Base-by-base conservation (phyloP, 2,888 invertebrate genomes). In the Herminia tarsipennalis region DNA sequence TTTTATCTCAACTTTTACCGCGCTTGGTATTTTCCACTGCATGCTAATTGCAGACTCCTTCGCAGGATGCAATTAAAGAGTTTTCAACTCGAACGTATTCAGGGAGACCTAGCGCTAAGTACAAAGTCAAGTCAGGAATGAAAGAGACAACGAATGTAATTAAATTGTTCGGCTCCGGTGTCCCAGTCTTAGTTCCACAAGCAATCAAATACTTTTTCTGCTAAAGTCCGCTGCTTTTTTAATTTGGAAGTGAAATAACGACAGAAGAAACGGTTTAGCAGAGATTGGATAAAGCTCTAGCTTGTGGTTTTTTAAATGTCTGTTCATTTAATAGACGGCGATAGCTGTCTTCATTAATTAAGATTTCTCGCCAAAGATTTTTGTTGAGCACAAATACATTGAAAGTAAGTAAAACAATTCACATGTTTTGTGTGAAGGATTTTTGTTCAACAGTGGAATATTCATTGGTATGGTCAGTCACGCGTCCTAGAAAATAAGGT, bases 161-260 rank as follows among this genome's bases (percentile, higher is more conserved):
- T 86, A 86, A 86, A 86, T 87, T 83, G 83, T 85, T 81, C 81
- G 72, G 74, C 73, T 66, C 69, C 66, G 60, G 71, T 76, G 69
- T 74, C 70, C 70, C 62, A 57, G 69, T 76, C 66, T 76, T 60
- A 63, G 68, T 68, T 75, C 70, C 66, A 71, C 63, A 70, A 62
- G 70, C 71, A 79, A 80, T 83, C 76, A 75, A 80, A 81, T 77
- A 79, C 79, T 75, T 83, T 78, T 81, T 75, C 74, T 72, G 68
- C 65, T 62, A 61, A 76, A 76, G 66, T 70, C 74, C 57, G 57
- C 70, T 63, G 69, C 60, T 73, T 77, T 77, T 60, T 78, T 70
- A 70, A 66, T 73, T 76, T 61, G 54, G 54, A 67, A 67, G 49
- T 59, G 57, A 63, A 73, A 68, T 59, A 56, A 60, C 57, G 56